Evolutionary conservation across 2,797 vertebrate species (phyloP), one percentile per base, ranked within the genome.

Genomic region (Gymnothorax javanicus): DNA sequence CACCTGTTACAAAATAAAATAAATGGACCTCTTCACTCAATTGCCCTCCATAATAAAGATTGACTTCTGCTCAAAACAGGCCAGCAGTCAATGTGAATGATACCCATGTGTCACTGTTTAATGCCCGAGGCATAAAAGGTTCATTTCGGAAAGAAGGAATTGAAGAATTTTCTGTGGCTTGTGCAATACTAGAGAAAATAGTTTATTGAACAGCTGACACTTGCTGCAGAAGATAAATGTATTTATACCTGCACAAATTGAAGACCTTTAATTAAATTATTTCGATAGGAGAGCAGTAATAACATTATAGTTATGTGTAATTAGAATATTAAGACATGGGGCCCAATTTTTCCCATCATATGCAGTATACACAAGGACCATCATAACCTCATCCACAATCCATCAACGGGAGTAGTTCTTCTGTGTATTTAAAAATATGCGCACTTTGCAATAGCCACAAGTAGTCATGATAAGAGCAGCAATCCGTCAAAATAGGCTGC

Each of bases 21-120:
- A 54, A 79, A 79, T 79, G 6, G 50, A 54, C 75, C 75, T 79
- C 75, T 54, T 79, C 43, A 79, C 75, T 79, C 43, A 79, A 54
- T 79, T 79, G 54, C 50, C 15, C 50, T 79, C 43, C 54, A 52
- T 79, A 79, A 52, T 52, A 79, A 79, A 79, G 75, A 27, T 71
- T 27, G 69, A 71, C 69, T 33, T 71, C 12, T 71, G 25, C 25
- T 8, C n/a, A 33, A 71, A 71, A 54, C 43, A 79, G 15, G 43
- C 43, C 43, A 54, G 43, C 13, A 79, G 50, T 79, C 43, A 79
- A 33, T 52, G 50, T 79, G 75, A 79, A 54, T 79, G 17, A 79
- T 79, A 54, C 43, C 75, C 43, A 8, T 43, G 50, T 23, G 20
- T 54, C 75, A 52, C 13, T 54, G 6, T 79, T 54, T 79, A 52